Evolutionary conservation across 2,888 invertebrate genomes (phyloP).

Genomic region (Xylota sylvarum): DNA sequence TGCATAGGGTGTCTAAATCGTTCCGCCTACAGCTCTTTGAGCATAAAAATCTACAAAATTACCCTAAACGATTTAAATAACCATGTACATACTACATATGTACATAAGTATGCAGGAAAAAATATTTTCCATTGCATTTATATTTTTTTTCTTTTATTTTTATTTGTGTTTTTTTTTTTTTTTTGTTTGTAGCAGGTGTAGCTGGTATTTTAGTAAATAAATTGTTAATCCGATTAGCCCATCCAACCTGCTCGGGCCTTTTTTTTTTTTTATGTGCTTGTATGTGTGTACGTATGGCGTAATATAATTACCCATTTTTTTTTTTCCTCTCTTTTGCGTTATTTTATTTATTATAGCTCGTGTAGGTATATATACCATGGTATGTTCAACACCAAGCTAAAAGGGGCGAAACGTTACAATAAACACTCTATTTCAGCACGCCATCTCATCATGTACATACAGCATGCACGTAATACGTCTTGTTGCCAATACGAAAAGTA

Average conservation of each 20-base stretch:
- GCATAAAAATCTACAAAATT: constrained; percentile 29
- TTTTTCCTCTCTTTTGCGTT: background rate
- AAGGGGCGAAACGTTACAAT: constrained; percentile 38
- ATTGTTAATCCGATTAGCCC: constrained; percentile 48
- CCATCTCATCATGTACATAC: background rate
- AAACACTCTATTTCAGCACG: constrained; percentile 51
- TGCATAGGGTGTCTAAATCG: constrained; percentile 18
- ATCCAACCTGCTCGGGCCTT: constrained; percentile 4
- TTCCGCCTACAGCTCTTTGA: constrained; percentile 5
- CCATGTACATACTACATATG: background rate
- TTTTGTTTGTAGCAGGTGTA: background rate
- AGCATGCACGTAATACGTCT: constrained; percentile 15
- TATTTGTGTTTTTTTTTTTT: background rate
- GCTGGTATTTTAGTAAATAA: constrained; percentile 34
- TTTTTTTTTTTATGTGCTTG: background rate
- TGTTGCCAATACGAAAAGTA: constrained; percentile 28
- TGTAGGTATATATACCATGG: background rate
- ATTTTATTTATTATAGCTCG: constrained; percentile 17
- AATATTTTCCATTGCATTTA: constrained; percentile 5
- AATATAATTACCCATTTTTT: background rate
- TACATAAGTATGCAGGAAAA: background rate
- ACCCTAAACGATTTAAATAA: constrained; percentile 14
- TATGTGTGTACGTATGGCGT: background rate
- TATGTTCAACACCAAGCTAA: constrained; percentile 3
- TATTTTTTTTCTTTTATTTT: constrained; percentile 1